Conservation (phyloP, 1,140 invertebrate species). For the Lordiphosa clarofinis region DNA sequence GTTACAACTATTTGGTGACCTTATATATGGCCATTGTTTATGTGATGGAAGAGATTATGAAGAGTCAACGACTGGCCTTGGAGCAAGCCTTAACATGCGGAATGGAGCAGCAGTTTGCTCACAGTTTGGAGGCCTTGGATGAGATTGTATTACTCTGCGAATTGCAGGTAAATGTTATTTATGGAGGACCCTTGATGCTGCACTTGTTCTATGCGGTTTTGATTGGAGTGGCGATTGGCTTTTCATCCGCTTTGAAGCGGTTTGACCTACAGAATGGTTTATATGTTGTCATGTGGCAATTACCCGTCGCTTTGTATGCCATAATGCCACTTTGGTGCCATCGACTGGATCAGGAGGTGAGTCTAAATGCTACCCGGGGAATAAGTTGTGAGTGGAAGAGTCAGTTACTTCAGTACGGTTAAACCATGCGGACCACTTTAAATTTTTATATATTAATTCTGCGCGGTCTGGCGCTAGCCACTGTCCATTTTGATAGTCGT, state of each 20-base stretch:
- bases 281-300: background rate
- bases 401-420: background rate
- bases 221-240: background rate
- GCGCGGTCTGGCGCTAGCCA: background rate
- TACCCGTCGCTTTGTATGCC: background rate
- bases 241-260: background rate
- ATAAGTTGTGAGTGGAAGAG: too few relatives aligned
- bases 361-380: background rate
- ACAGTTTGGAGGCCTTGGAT: background rate
- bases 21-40: background rate
- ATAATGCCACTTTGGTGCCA: background rate
- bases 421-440: conserved; percentile 1
- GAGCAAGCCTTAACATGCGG: background rate
- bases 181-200: conserved; percentile 1
- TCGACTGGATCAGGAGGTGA: conserved; percentile 9
- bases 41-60: background rate
- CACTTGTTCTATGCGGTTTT: conserved; percentile 4
- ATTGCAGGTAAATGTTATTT: conserved; percentile 1
- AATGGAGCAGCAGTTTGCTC: background rate
- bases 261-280: background rate
- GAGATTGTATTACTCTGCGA: conserved; percentile 7
- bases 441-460: background rate
- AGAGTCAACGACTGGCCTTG: background rate
- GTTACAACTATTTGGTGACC: conserved; percentile 10
- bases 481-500: background rate